Evolutionary conservation across 1,140 invertebrate species (phyloP), one percentile per base, ranked within the genome.

Genomic region (Zeugodacus cucurbitae): DNA sequence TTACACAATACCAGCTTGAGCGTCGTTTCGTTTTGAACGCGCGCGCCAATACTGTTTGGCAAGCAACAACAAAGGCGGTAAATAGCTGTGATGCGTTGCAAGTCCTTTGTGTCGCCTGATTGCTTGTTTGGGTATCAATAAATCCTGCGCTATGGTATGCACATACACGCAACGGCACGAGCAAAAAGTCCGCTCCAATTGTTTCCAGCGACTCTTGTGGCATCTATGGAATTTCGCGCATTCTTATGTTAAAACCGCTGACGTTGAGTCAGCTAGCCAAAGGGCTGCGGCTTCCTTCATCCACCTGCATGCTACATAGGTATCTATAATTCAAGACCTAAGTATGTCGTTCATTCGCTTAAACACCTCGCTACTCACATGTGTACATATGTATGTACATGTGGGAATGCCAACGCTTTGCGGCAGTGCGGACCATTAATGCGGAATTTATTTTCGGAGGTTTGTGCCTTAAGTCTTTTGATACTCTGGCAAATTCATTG

Each of bases 171-270:
- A 44, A n/a, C 34, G 26, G 41, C 74, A 82, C n/a, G 37, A 54
- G 70, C 1, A 82, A 54, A 82, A 82, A 82, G 26, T 29, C n/a
- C 17, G n/a, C 41, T 82, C 17, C 74, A 64, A 87, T 87, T 87
- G 37, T 87, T 41, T 37, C 6, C 54, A 32, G 17, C 86, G 7
- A 59, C 86, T 44, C 37, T 64, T 22, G 26, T 44, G 86, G 54
- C 57, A 87, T 87, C 86, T 59, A 59, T 64, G 86, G 54, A 64
- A 64, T 59, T 64, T 64, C n/a, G 54, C 86, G 54, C 86, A 58
- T 87, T 87, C 57, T 87, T 64, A 64, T 62, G 54, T 29, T 87
- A 58, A 87, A 58, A 59, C 20, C 58, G 10, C 44, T 41, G 86
- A n/a, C 86, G 10, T 34, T 87, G 86, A 64, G 54, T 32, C n/a